Evolutionary conservation across 2,113 vertebrate genomes (phyloP).

Genomic region (Sitta europaea): DNA sequence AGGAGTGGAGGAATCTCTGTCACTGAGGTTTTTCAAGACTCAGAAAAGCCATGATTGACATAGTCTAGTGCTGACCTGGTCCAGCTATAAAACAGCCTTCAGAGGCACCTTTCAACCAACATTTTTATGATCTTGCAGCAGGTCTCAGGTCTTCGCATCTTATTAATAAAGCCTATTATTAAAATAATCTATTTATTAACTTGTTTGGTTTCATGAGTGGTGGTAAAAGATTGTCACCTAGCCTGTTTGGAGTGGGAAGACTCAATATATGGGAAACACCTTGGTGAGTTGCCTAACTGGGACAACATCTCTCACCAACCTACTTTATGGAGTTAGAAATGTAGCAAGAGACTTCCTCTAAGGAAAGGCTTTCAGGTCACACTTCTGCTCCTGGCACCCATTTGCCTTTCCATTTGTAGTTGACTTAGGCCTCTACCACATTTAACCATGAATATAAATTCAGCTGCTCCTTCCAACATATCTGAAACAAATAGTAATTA

Average conservation of each 20-base stretch:
- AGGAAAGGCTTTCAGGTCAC: not conserved
- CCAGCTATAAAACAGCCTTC: not conserved
- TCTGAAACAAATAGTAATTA: not conserved
- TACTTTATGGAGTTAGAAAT: not conserved
- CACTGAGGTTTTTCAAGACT: not conserved
- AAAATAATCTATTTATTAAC: not conserved
- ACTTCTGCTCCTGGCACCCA: not conserved
- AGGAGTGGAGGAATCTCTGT: not conserved
- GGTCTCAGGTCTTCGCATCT: not conserved
- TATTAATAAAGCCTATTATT: slow-evolving; percentile 25
- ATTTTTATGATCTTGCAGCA: not conserved
- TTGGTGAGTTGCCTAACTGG: not conserved
- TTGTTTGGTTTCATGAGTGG: not conserved
- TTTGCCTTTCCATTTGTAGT: not conserved
- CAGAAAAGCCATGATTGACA: not conserved
- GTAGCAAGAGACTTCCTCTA: not conserved
- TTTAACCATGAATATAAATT: not conserved
- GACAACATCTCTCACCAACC: not conserved
- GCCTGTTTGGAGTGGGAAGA: slow-evolving; percentile 14
- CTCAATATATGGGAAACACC: not conserved
- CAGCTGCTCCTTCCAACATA: not conserved
- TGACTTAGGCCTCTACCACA: not conserved
- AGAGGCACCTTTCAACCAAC: not conserved
- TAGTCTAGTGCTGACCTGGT: not conserved
- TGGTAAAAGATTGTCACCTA: slow-evolving; percentile 26